Conservation (phyloP, 1,140 invertebrate species). For the Habropoda laboriosa region DNA sequence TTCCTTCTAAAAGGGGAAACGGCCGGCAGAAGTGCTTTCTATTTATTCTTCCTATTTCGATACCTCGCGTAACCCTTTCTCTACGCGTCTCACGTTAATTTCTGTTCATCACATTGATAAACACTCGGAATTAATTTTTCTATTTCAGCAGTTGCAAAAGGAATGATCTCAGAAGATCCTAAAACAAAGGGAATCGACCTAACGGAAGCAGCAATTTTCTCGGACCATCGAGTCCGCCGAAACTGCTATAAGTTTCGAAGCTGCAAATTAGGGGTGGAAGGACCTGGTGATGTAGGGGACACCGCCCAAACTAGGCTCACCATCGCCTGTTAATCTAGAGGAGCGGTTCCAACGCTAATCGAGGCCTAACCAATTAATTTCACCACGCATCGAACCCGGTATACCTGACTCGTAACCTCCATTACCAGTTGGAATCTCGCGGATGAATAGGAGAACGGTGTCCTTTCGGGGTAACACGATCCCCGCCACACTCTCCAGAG, state of each 20-base stretch:
- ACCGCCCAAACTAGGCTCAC: conserved; percentile 5
- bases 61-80: not conserved
- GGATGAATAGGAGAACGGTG: not conserved
- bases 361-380: conserved; percentile 68
- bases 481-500: no score
- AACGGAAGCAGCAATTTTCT: not conserved
- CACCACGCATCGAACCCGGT: conserved; percentile 34
- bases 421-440: not conserved
- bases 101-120: no score
- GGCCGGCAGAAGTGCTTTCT: not conserved
- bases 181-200: no score
- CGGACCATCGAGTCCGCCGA: not conserved
- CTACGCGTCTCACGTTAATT: no score
- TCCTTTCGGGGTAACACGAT: not conserved
- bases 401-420: not conserved
- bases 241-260: not conserved
- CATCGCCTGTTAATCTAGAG: conserved; percentile 54
- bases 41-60: no score
- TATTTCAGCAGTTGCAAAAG: no score
- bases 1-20: not conserved
- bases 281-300: conserved; percentile 11
- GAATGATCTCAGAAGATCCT: no score
- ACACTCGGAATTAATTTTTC: no score
- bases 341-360: conserved; percentile 54
- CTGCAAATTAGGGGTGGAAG: conserved; percentile 25